These are phyloP conservation scores for Frieseomelitta varia DNA, from an alignment of 1,140 invertebrate species.

Conservation along the genomic window DNA sequence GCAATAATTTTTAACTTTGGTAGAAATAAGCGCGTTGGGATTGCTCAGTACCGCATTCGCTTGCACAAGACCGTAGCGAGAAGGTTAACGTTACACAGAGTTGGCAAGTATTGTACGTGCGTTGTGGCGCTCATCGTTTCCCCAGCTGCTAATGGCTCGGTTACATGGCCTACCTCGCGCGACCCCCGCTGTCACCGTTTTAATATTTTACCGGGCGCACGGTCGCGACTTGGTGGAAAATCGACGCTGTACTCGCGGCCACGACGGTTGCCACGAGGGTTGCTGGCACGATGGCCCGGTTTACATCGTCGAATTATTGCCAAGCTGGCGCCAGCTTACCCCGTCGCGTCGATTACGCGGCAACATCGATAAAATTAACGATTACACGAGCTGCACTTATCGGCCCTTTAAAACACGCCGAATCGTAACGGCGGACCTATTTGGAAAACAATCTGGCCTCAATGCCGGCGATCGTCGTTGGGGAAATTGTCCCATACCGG, in stretches of 20 bases:
- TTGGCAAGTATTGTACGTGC: background rate
- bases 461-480: background rate
- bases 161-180: constrained; percentile 40
- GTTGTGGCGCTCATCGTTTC: background rate
- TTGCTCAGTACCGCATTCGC: no score
- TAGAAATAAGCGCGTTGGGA: no score
- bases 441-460: constrained; percentile 7
- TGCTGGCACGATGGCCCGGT: constrained; percentile 31
- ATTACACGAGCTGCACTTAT: constrained; percentile 42
- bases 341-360: constrained; percentile 59
- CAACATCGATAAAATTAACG: constrained; percentile 67
- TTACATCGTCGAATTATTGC: constrained; percentile 61
- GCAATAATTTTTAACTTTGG: no score
- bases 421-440: background rate
- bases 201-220: constrained; percentile 53
- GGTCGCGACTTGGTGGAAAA: constrained; percentile 46
- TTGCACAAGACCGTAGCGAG: no score
- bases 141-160: constrained; percentile 11
- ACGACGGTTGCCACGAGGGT: constrained; percentile 6
- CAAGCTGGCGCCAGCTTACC: constrained; percentile 60
- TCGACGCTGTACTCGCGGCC: constrained; percentile 31
- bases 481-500: background rate
- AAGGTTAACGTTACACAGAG: background rate
- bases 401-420: background rate
- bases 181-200: constrained; percentile 28